Conservation (phyloP, 1,140 invertebrate genomes). For the Saxidomus purpurata region DNA sequence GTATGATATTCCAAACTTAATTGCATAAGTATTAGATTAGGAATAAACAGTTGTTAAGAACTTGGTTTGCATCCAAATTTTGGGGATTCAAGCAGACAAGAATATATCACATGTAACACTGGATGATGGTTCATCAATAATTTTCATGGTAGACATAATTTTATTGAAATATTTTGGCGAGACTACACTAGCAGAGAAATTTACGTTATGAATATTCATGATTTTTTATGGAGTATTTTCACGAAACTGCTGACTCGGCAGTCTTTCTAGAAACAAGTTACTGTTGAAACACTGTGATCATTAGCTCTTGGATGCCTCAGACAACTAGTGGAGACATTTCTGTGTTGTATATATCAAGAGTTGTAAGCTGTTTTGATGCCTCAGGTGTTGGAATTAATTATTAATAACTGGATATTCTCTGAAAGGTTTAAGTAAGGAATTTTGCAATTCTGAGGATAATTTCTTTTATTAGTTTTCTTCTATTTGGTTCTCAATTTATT, state of each 20-base stretch:
- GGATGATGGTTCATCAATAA: constrained; percentile 6
- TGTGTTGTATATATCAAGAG: too few species aligned
- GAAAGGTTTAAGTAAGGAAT: too few species aligned
- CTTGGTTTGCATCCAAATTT: constrained; percentile 14
- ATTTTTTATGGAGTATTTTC: background rate
- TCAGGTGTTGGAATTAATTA: too few species aligned
- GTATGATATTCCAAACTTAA: too few species aligned
- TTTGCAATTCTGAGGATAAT: too few species aligned
- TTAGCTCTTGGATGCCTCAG: too few species aligned
- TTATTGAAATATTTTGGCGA: constrained; percentile 44
- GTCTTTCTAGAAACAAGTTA: background rate
- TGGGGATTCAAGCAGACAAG: background rate
- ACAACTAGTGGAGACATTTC: too few species aligned
- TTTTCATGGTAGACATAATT: constrained; percentile 30
- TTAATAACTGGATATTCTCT: too few species aligned
- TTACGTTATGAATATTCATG: constrained; percentile 42
- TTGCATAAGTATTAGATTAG: background rate
- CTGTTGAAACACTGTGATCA: too few species aligned
- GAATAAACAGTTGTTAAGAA: background rate
- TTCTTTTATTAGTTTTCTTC: too few species aligned
- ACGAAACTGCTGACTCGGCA: constrained; percentile 13
- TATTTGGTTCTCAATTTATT: too few species aligned
- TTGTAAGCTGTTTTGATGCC: too few species aligned
- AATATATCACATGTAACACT: background rate
- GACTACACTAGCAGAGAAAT: constrained; percentile 8